Conservation (phyloP, 2,797 vertebrate species). For the Aeoliscus strigatus region DNA sequence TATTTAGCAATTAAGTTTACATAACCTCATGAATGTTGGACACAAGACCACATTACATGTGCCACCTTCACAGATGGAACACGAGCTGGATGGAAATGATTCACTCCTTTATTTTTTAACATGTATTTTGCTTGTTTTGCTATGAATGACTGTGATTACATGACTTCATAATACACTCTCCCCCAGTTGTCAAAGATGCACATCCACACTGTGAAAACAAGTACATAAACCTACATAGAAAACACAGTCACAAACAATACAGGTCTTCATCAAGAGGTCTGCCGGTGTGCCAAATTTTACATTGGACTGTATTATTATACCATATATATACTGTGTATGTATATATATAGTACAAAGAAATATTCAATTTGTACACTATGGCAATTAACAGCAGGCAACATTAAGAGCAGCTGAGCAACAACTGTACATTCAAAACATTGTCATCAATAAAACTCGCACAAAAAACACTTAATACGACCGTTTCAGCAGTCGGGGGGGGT, state of each 20-base stretch:
- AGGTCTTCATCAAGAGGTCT: conserved; percentile 56
- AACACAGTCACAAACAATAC: conserved; percentile 64
- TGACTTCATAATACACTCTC: conserved; percentile 42
- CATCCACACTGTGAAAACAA: conserved; percentile 38
- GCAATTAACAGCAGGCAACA: conserved; percentile 69
- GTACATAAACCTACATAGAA: conserved; percentile 55
- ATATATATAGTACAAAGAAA: conserved; percentile 39
- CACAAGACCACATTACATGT: conserved; percentile 52
- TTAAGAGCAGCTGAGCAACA: conserved; percentile 69
- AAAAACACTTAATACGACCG: conserved; percentile 40
- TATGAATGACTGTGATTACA: conserved; percentile 42
- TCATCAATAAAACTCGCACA: conserved; percentile 44
- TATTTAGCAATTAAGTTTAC: conserved; percentile 69
- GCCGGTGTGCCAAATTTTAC: conserved; percentile 68
- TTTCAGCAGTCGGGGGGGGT: conserved; percentile 27
- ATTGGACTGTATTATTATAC: conserved; percentile 1
- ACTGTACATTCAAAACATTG: conserved; percentile 72
- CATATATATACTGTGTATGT: conserved; percentile 41
- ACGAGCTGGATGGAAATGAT: conserved; percentile 35
- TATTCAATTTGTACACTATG: conserved; percentile 68
- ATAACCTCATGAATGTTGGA: conserved; percentile 58
- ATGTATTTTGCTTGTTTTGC: conserved; percentile 51
- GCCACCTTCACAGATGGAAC: conserved; percentile 48
- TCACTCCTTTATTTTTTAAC: conserved; percentile 31
- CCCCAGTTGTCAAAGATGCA: conserved; percentile 17